Evolutionary conservation across 2,888 invertebrate species (phyloP).

Genomic region (Drosophila koepferae): DNA sequence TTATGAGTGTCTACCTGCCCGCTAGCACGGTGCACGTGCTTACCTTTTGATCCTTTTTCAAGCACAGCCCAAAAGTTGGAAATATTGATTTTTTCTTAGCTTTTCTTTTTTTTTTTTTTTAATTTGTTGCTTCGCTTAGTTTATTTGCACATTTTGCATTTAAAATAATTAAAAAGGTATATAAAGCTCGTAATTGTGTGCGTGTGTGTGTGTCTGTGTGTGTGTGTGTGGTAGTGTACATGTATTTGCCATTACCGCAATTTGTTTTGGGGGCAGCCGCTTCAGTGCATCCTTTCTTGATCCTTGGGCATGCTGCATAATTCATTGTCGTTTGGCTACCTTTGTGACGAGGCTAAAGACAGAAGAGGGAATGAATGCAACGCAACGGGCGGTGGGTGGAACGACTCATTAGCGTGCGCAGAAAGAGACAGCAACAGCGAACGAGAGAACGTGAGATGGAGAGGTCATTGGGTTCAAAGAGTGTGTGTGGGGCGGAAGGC

Average conservation of each 20-base stretch:
- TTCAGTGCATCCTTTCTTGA: constrained; percentile 63
- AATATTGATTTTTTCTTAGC: constrained; percentile 68
- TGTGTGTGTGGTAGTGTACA: constrained; percentile 11
- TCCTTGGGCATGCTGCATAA: constrained; percentile 57
- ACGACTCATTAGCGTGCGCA: constrained; percentile 70
- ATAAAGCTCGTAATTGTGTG: constrained; percentile 36
- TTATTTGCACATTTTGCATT: constrained; percentile 62
- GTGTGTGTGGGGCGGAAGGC: not conserved
- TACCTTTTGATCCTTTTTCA: constrained; percentile 70
- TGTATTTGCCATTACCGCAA: constrained; percentile 65
- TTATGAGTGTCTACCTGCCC: constrained; percentile 33
- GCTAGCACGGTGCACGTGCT: constrained; percentile 63
- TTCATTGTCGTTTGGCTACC: constrained; percentile 53
- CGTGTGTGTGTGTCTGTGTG: not conserved
- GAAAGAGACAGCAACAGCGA: not conserved
- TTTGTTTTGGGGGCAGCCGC: constrained; percentile 54
- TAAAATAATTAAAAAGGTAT: constrained; percentile 73
- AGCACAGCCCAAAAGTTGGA: constrained; percentile 51
- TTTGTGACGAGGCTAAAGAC: constrained; percentile 22
- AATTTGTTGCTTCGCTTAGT: constrained; percentile 27
- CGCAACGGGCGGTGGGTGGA: not conserved
- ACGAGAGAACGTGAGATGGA: not conserved
- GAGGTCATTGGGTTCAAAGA: constrained; percentile 14
- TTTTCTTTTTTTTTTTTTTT: constrained; percentile 53
- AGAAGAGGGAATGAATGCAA: not conserved